Evolutionary conservation across 1,140 invertebrate genomes (phyloP).

Genomic region (Zaprionus ornatus): DNA sequence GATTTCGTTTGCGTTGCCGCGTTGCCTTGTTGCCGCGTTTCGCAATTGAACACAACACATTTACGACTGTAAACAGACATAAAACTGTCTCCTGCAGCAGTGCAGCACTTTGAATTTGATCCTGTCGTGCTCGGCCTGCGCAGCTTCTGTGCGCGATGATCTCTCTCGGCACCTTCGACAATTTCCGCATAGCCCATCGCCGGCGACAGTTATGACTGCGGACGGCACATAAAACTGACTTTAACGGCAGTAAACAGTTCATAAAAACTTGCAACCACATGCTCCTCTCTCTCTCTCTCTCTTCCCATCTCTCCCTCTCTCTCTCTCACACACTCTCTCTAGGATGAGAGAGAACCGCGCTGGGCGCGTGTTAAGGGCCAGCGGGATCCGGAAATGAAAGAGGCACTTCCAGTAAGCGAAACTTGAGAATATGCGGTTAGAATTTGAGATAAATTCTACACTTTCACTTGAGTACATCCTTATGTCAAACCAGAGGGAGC

Average conservation of each 20-base stretch:
- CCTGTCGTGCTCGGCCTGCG: slow-evolving; percentile 31
- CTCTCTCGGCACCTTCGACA: slow-evolving; percentile 60
- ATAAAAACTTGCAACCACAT: slow-evolving; percentile 60
- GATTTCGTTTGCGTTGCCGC: slow-evolving; percentile 6
- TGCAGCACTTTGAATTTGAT: slow-evolving; percentile 72
- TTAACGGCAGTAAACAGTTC: slow-evolving; percentile 80
- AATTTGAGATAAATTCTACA: too few relatives aligned
- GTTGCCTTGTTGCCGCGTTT: slow-evolving; percentile 2
- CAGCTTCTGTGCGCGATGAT: slow-evolving; percentile 67
- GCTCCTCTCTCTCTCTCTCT: slow-evolving; percentile 8
- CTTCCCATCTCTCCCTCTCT: neutral
- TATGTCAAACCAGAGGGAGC: too few relatives aligned
- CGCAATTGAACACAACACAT: slow-evolving; percentile 70
- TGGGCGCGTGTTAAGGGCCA: slow-evolving; percentile 32
- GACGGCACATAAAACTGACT: slow-evolving; percentile 76
- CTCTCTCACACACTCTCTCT: neutral
- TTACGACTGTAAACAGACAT: slow-evolving; percentile 83
- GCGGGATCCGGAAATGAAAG: neutral
- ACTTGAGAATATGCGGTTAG: neutral
- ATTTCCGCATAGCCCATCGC: slow-evolving; percentile 69
- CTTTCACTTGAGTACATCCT: too few relatives aligned
- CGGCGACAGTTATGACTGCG: slow-evolving; percentile 74
- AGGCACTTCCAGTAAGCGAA: neutral
- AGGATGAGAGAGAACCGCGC: neutral
- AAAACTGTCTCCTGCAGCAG: slow-evolving; percentile 70